phyloP scores from a whole-genome alignment of 92 coral and sea anemone genomes.

The Bergia sp. region DNA sequence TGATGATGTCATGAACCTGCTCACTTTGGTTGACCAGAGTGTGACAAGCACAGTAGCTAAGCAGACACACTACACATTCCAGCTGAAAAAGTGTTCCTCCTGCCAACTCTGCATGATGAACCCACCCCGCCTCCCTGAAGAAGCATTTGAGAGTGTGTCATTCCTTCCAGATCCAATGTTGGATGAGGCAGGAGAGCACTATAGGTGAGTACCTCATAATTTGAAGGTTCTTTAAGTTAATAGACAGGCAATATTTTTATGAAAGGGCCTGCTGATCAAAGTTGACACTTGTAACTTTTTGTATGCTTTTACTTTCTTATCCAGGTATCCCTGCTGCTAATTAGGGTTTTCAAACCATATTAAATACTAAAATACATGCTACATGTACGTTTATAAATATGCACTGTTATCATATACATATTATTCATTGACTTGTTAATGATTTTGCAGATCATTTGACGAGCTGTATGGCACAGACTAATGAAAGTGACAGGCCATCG shows the following conservation, averaged over 20 bases:
- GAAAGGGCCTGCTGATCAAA: too few species aligned
- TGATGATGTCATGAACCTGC: not conserved
- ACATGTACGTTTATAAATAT: too few species aligned
- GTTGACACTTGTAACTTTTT: too few species aligned
- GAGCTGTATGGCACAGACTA: slow-evolving; percentile 13
- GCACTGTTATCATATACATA: too few species aligned
- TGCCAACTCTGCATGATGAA: slow-evolving; percentile 14
- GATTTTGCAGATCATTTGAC: not conserved
- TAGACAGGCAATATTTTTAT: too few species aligned
- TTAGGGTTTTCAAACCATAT: too few species aligned
- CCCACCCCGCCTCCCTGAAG: slow-evolving; percentile 29
- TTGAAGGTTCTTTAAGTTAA: too few species aligned
- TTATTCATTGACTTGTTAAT: not conserved
- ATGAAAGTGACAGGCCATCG: slow-evolving; percentile 31
- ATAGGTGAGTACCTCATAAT: slow-evolving; percentile 4
- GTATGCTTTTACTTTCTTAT: too few species aligned
- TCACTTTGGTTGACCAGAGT: not conserved
- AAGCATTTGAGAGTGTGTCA: slow-evolving; percentile 21
- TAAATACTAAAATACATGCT: too few species aligned
- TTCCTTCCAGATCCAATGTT: slow-evolving; percentile 52
- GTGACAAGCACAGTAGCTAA: slow-evolving; percentile 19
- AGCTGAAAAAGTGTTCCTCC: slow-evolving; percentile 39
- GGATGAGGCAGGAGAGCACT: slow-evolving; percentile 32
- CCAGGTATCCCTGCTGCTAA: too few species aligned
- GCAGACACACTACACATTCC: slow-evolving; percentile 43